Evolutionary conservation across 2,888 invertebrate genomes (phyloP).

Genomic region (Carpatolechia fugitivella): DNA sequence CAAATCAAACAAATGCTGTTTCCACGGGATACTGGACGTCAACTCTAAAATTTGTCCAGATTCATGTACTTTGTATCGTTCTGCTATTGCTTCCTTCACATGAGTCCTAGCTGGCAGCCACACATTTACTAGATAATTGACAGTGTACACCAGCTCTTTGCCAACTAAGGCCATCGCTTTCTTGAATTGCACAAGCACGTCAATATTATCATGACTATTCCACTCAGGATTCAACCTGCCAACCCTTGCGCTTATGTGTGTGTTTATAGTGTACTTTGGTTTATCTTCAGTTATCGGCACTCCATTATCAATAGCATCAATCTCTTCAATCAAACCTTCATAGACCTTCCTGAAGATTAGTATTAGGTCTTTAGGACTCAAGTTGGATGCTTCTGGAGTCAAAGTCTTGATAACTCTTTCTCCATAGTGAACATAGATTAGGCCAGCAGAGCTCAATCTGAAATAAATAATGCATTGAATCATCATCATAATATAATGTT

Average conservation of each 20-base stretch:
- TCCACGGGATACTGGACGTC: slow-evolving; percentile 90
- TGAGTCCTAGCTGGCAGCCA: slow-evolving; percentile 94
- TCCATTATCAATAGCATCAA: slow-evolving; percentile 99
- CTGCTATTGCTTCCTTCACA: slow-evolving; percentile 85
- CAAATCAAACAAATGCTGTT: slow-evolving; percentile 89
- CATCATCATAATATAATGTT: no score
- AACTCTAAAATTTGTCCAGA: slow-evolving; percentile 92
- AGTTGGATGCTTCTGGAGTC: slow-evolving; percentile 52
- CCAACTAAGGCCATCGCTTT: slow-evolving; percentile 89
- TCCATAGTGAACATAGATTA: slow-evolving; percentile 95
- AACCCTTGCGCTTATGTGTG: slow-evolving; percentile 88
- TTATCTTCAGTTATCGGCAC: slow-evolving; percentile 87
- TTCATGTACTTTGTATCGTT: slow-evolving; percentile 82
- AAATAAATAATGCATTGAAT: slow-evolving; percentile 24
- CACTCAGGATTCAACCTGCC: slow-evolving; percentile 90
- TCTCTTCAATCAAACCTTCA: slow-evolving; percentile 91
- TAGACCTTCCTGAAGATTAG: slow-evolving; percentile 87
- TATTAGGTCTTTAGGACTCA: slow-evolving; percentile 72
- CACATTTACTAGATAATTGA: slow-evolving; percentile 81
- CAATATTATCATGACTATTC: slow-evolving; percentile 81
- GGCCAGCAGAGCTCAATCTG: slow-evolving; percentile 96
- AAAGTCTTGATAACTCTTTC: slow-evolving; percentile 84
- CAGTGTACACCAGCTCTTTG: slow-evolving; percentile 86
- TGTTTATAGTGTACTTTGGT: slow-evolving; percentile 87
- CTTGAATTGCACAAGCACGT: slow-evolving; percentile 82